Percentiles rank a stretch among this genome's conserved stretches.
Evolutionary conservation across 1,140 invertebrate genomes (phyloP).

Genomic region (Hydropsyche tenuis): DNA sequence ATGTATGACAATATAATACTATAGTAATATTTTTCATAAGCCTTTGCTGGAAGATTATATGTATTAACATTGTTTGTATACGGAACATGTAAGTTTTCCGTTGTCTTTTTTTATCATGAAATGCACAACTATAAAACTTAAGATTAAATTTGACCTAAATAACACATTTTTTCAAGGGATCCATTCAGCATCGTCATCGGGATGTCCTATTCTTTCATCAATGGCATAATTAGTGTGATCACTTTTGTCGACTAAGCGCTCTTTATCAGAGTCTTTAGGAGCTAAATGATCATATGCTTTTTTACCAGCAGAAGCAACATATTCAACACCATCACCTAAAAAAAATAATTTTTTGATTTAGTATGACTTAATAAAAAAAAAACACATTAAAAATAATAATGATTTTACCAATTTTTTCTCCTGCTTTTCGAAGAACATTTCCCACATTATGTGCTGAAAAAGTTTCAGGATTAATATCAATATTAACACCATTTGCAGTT

Average conservation of each 20-base stretch:
- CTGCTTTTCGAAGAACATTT: conserved; percentile 72
- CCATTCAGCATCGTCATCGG: conserved; percentile 59
- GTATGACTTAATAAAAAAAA: background rate
- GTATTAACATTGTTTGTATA: background rate
- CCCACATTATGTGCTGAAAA: conserved; percentile 76
- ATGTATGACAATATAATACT: too few relatives aligned
- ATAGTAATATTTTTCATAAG: too few relatives aligned
- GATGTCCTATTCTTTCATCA: background rate
- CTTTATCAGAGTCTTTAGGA: conserved; percentile 56
- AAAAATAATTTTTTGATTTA: conserved; percentile 32
- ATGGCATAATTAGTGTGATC: conserved; percentile 53
- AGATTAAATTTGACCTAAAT: too few relatives aligned
- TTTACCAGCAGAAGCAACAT: conserved; percentile 60
- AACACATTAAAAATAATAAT: too few relatives aligned
- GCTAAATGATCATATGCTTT: conserved; percentile 61
- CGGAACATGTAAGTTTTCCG: too few relatives aligned
- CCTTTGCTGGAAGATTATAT: too few relatives aligned
- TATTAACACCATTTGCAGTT: conserved; percentile 65
- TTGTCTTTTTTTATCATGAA: too few relatives aligned
- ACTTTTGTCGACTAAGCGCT: conserved; percentile 52
- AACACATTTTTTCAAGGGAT: conserved; percentile 52
- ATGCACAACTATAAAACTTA: too few relatives aligned
- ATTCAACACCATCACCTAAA: conserved; percentile 61
- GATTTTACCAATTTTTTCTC: conserved; percentile 69
- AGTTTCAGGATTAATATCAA: conserved; percentile 77